These are phyloP conservation scores for Neodiprion pinetum DNA, from an alignment of 1,140 invertebrate genomes.

Conservation along the genomic window DNA sequence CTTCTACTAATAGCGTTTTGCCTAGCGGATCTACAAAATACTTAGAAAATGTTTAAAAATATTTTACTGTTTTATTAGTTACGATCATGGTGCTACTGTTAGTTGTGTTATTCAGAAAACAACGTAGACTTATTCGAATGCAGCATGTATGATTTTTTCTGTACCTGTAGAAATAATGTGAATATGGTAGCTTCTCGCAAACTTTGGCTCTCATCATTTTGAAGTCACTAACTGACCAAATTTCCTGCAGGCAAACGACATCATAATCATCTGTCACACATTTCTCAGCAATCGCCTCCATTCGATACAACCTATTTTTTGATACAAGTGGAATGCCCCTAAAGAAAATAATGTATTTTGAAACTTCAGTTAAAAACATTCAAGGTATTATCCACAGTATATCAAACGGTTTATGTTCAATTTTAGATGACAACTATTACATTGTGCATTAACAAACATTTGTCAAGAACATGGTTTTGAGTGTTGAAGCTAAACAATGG, in stretches of 20 bases:
- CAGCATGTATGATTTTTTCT: neutral
- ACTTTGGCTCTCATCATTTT: slow-evolving; percentile 71
- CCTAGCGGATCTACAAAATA: no score
- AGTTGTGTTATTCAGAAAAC: no score
- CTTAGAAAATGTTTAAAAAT: no score
- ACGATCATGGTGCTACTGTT: no score
- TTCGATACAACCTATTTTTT: slow-evolving; percentile 76
- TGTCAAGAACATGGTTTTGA: no score
- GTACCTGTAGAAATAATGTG: slow-evolving; percentile 94
- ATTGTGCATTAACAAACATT: no score
- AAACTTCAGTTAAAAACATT: slow-evolving; percentile 10
- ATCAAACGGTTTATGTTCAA: no score
- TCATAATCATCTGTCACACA: slow-evolving; percentile 77
- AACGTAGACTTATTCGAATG: no score
- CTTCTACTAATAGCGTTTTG: neutral
- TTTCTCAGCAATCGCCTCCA: slow-evolving; percentile 81
- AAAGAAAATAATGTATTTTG: slow-evolving; percentile 36
- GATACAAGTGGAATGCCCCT: slow-evolving; percentile 87
- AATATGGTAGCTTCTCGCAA: slow-evolving; percentile 73
- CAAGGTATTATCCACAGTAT: no score
- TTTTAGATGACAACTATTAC: no score
- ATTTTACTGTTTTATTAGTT: no score
- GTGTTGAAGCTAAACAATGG: no score
- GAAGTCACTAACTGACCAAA: slow-evolving; percentile 86
- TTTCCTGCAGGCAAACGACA: slow-evolving; percentile 91